Conservation (phyloP, 1,140 invertebrate species). For the Archivesica marissinica region DNA sequence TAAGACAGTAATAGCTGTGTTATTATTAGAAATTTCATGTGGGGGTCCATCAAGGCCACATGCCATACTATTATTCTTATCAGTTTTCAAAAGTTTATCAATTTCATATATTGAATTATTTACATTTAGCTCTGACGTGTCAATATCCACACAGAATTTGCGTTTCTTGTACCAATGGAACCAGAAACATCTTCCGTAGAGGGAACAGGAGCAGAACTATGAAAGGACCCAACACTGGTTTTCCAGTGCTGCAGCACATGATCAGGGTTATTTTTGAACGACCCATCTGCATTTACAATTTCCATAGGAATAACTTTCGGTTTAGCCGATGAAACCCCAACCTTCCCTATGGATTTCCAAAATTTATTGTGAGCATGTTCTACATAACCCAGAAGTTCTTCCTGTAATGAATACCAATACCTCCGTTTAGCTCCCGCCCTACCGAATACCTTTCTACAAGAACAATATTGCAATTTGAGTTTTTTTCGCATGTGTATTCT, state of each 20-base stretch:
- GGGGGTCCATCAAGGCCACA: background rate
- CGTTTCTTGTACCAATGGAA: no score
- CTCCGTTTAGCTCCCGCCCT: constrained; percentile 10
- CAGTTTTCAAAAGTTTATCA: constrained; percentile 8
- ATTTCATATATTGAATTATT: constrained; percentile 16
- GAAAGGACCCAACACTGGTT: background rate
- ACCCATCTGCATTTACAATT: constrained; percentile 10
- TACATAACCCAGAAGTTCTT: constrained; percentile 4
- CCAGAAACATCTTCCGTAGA: no score
- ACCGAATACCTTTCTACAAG: constrained; percentile 7
- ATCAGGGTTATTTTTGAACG: background rate
- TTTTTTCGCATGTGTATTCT: background rate
- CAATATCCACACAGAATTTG: no score
- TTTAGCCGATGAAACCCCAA: background rate
- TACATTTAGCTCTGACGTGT: background rate
- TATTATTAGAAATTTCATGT: constrained; percentile 28
- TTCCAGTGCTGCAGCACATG: background rate
- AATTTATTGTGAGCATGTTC: constrained; percentile 14
- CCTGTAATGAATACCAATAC: constrained; percentile 14
- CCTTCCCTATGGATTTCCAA: constrained; percentile 23
- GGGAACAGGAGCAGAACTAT: no score
- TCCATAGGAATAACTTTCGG: constrained; percentile 10
- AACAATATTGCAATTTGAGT: constrained; percentile 8
- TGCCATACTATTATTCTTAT: background rate
- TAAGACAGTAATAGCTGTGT: background rate